Conservation (phyloP, 2,113 vertebrate species). For the Calidris pugnax region DNA sequence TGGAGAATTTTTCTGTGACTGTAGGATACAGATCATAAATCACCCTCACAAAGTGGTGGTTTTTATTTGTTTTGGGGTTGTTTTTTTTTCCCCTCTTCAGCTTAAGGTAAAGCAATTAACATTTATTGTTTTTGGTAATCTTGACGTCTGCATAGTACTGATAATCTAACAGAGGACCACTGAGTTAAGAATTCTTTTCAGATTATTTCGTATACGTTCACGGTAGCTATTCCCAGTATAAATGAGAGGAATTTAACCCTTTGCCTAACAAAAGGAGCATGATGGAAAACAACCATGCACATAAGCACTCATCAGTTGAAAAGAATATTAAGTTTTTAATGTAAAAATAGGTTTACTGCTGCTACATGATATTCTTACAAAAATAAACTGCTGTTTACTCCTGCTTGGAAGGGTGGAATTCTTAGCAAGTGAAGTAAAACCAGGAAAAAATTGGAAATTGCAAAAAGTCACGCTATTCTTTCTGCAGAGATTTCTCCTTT, state of each 20-base stretch:
- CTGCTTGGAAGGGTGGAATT: not conserved
- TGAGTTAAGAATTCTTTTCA: not conserved
- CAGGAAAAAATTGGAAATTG: not conserved
- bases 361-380: not conserved
- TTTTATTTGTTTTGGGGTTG: not conserved
- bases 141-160: not conserved
- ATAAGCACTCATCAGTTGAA: not conserved
- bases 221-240: not conserved
- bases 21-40: not conserved
- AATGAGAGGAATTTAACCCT: not conserved
- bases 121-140: not conserved
- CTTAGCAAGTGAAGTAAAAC: not conserved
- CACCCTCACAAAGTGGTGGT: not conserved
- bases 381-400: not conserved
- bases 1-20: not conserved
- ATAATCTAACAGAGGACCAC: not conserved
- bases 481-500: not conserved
- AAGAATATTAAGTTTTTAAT: not conserved
- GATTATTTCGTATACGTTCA: not conserved
- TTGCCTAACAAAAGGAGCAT: not conserved
- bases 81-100: accelerated
- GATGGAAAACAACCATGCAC: not conserved
- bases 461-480: not conserved
- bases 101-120: not conserved
- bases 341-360: not conserved